Evolutionary conservation across 2,888 invertebrate species (phyloP), one percentile per base, ranked within the genome.

Genomic region (Patella caerulea): DNA sequence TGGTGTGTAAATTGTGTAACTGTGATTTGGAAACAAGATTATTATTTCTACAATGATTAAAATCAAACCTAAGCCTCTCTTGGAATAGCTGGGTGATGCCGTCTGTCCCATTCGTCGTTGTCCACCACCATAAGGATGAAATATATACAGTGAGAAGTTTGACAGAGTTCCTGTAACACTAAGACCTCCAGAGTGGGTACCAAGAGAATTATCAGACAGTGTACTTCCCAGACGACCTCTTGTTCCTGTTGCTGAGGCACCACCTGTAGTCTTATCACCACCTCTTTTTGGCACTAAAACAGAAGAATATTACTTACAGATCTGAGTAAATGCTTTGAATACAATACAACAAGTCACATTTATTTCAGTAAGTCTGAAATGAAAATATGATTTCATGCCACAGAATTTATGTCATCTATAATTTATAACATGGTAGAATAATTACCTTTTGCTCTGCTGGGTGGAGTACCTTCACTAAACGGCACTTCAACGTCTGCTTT

Each of bases 141-240:
- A 99, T 88, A 99, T 97, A 92, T 97, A 98, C 3, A 99, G 96
- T 2, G 97, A 98, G 93, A 99, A 99, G 92, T 98, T 98, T 0
- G 98, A 97, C 80, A 99, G 93, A 88, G 97, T 98, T 0, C 98
- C 98, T 0, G 98, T 99, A 9, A 99, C 96, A 91, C 98, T 97
- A 2, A 97, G 93, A 0, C 97, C 97, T 54, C 96, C 97, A 53
- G 86, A 84, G 74, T 81, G 81, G 24, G 86, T 84, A 72, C 81
- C 81, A 24, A 79, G 52, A 65, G 77, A 77, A 54, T 56, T 71
- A 56, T 83, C 81, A 0, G 88, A 86, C 2, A 84, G 72, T 2
- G 84, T 85, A 74, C 87, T 87, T 24, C 82, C 81, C 52, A 82
- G 79, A 19, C 87, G 81, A 0, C 78, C 71, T 53, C 85, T 76